phyloP scores from a whole-genome alignment of 92 coral and sea anemone genomes.

The Actinernus sp. region DNA sequence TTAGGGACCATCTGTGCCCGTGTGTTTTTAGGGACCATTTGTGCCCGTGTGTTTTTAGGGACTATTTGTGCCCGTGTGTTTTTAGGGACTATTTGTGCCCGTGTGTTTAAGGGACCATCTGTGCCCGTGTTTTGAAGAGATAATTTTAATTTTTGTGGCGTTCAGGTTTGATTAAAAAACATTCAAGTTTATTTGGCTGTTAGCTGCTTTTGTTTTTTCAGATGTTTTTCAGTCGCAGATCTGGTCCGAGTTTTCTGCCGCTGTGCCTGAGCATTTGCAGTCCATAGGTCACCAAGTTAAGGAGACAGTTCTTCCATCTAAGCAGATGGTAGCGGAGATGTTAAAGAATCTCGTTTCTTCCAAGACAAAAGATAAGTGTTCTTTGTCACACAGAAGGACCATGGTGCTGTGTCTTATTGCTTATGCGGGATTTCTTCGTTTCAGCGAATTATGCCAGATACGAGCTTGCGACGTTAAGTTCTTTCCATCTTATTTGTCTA shows the following conservation, averaged over 20 bases:
- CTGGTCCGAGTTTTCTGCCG: constrained; percentile 8
- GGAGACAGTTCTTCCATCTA: constrained; percentile 6
- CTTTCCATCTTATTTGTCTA: constrained; percentile 5
- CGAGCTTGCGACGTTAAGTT: constrained; percentile 33
- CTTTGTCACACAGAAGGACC: constrained; percentile 11
- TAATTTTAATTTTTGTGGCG: too few relatives aligned
- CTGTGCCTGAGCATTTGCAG: neutral
- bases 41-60: too few relatives aligned
- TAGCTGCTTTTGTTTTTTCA: constrained; percentile 1
- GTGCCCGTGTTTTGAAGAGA: neutral
- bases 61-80: too few relatives aligned
- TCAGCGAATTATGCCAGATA: constrained; percentile 18
- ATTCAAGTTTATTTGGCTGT: neutral
- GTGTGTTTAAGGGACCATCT: too few relatives aligned
- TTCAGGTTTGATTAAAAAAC: too few relatives aligned
- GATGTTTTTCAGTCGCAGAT: constrained; percentile 14
- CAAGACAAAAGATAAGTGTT: constrained; percentile 24
- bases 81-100: too few relatives aligned
- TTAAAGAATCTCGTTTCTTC: constrained; percentile 11
- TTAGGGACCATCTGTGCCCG: too few relatives aligned
- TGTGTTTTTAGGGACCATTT: too few relatives aligned
- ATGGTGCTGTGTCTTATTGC: constrained; percentile 44
- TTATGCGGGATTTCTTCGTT: constrained; percentile 51
- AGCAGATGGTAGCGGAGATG: constrained; percentile 27
- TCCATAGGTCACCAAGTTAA: neutral